Evolutionary conservation across 2,113 vertebrate genomes (phyloP), one percentile per base, ranked within the genome.

Genomic region (Panurus biarmicus): DNA sequence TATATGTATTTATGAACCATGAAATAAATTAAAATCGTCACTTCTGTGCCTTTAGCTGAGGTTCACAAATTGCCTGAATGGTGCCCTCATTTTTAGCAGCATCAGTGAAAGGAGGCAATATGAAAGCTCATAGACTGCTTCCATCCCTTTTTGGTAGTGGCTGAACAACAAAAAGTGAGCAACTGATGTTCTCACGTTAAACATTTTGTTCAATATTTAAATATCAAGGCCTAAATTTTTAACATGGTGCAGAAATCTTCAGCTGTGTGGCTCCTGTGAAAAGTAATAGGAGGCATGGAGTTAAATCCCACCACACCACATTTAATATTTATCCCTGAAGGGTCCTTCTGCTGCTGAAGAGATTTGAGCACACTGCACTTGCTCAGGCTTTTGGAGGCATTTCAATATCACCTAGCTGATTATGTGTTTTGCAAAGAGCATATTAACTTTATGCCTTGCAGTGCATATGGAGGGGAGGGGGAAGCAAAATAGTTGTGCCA

Each of bases 141-240:
- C 75, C 1, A 1, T 77, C 31, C 40, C 13, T 14, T 65, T 95
- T 90, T 88, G 29, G n/a, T 71, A 66, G 47, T 45, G 28, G 12
- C 16, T 92, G 58, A 95, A 83, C 17, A 77, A 48, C 47, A 64
- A 85, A 83, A 54, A 38, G 4, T 1, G 9, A 89, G 13, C 40
- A 54, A 64, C 25, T 47, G 44, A 51, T 77, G 44, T 56, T 94
- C 67, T 87, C 67, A 48, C 15, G 60, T 83, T 67, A 88, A 94
- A 83, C 15, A 48, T 85, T 95, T 95, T 95, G 75, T 93, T 95
- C 75, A 95, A 87, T 94, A 96, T 95, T 96, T 96, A 95, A 96
- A 95, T 64, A 90, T 62, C 26, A 80, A 73, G 85, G 38, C 22
- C 78, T 96, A 91, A 73, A 94, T 96, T 96, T 96, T 93, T 94